phyloP scores from a whole-genome alignment of 2,113 vertebrate species.

The Trematomus loennbergii region DNA sequence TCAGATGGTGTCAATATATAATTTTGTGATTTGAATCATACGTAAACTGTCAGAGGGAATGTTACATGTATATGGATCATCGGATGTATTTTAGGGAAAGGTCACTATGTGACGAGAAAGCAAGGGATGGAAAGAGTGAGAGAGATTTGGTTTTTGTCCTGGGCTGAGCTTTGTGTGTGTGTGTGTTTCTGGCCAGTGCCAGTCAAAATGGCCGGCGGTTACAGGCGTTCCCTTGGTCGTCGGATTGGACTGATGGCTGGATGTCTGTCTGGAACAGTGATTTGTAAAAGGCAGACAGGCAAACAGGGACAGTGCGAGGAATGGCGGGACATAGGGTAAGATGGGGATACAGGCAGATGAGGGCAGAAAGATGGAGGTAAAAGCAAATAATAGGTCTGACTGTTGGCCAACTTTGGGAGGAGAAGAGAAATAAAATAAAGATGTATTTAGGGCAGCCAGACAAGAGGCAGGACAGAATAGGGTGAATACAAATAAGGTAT shows the following conservation, averaged over 20 bases:
- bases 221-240: slow-evolving; percentile 24
- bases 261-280: slow-evolving; percentile 22
- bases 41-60: neutral
- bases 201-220: slow-evolving; percentile 45
- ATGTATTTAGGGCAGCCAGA: neutral
- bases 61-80: neutral
- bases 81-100: neutral
- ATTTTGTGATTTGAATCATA: neutral
- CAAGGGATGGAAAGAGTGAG: neutral
- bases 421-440: neutral
- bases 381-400: neutral
- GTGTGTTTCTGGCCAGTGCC: slow-evolving; percentile 8
- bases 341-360: slow-evolving; percentile 9
- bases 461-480: neutral
- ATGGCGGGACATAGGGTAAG: slow-evolving; percentile 1
- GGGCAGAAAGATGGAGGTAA: slow-evolving; percentile 12
- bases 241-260: slow-evolving; percentile 31
- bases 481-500: neutral
- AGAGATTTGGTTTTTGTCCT: slow-evolving; percentile 3
- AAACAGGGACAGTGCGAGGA: slow-evolving; percentile 27
- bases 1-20: neutral
- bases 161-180: slow-evolving; percentile 6
- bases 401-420: too few species aligned
- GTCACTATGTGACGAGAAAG: neutral
- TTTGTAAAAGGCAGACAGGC: slow-evolving; percentile 50